These are phyloP conservation scores for Epinotia ramella DNA, from an alignment of 2,888 invertebrate species.

Conservation along the genomic window DNA sequence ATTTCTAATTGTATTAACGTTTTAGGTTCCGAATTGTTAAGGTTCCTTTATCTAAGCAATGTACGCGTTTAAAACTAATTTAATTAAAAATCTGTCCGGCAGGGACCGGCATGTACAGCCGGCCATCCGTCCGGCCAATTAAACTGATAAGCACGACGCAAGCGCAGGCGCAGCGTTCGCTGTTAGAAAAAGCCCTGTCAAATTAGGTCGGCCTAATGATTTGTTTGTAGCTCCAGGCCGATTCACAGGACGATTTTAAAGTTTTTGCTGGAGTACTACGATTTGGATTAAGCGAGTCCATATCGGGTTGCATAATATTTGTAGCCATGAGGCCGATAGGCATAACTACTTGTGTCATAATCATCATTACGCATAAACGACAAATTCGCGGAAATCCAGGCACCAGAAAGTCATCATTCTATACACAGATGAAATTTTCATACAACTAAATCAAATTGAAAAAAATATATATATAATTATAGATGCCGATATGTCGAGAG, in stretches of 20 bases:
- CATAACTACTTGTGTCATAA: no score
- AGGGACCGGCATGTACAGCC: constrained; percentile 41
- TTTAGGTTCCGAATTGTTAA: background rate
- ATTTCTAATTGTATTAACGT: background rate
- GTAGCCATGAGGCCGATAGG: no score
- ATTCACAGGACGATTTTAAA: background rate
- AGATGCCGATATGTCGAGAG: no score
- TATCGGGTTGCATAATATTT: no score
- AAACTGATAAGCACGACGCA: constrained; percentile 57
- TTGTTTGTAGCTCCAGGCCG: constrained; percentile 9
- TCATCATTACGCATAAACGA: no score
- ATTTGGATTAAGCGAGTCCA: no score
- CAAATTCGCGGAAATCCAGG: no score
- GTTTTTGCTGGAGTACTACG: background rate
- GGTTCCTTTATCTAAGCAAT: background rate
- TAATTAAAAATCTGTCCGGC: constrained; percentile 39
- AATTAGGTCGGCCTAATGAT: constrained; percentile 26
- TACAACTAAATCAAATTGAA: no score
- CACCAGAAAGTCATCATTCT: no score
- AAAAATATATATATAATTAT: no score
- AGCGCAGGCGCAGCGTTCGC: constrained; percentile 62
- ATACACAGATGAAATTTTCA: no score
- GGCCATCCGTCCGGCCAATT: constrained; percentile 61
- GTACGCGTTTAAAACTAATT: background rate
- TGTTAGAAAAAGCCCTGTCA: constrained; percentile 65